These are phyloP conservation scores for Albula goreensis DNA, from an alignment of 2,113 vertebrate genomes.

Conservation along the genomic window DNA sequence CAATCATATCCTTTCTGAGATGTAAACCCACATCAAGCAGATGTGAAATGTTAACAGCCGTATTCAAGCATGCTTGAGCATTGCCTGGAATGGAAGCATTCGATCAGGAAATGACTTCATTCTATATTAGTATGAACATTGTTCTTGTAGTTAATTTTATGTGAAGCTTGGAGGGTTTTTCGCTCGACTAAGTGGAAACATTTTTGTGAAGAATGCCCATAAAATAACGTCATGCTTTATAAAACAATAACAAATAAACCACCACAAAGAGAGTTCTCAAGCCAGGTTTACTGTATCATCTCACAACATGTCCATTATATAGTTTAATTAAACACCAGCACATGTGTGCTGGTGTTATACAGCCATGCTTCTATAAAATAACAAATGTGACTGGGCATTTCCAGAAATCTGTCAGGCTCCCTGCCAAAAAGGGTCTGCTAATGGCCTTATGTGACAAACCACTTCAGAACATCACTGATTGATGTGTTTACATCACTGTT, in stretches of 20 bases:
- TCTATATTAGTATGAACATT: not conserved
- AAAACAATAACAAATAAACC: not conserved
- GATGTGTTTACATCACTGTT: constrained; percentile 5
- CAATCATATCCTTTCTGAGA: not conserved
- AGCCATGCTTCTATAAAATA: not conserved
- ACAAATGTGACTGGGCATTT: not conserved
- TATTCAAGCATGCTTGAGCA: not conserved
- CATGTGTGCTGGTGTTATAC: not conserved
- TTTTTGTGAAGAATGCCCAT: not conserved
- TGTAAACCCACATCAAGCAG: not conserved
- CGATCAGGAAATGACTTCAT: not conserved
- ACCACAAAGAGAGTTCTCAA: not conserved
- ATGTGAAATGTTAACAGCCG: not conserved
- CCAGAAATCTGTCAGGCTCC: not conserved
- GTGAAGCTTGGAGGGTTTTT: not conserved
- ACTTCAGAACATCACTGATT: constrained; percentile 6
- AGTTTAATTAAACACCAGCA: not conserved
- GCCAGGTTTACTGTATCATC: not conserved
- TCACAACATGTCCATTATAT: not conserved
- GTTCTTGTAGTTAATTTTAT: constrained; percentile 13
- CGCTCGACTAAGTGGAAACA: not conserved
- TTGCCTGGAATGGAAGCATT: not conserved
- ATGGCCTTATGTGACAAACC: constrained; percentile 5
- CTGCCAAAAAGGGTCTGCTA: not conserved
- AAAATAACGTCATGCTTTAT: not conserved